These are phyloP conservation scores for Anoplius nigerrimus DNA, from an alignment of 2,888 invertebrate species.

Conservation along the genomic window DNA sequence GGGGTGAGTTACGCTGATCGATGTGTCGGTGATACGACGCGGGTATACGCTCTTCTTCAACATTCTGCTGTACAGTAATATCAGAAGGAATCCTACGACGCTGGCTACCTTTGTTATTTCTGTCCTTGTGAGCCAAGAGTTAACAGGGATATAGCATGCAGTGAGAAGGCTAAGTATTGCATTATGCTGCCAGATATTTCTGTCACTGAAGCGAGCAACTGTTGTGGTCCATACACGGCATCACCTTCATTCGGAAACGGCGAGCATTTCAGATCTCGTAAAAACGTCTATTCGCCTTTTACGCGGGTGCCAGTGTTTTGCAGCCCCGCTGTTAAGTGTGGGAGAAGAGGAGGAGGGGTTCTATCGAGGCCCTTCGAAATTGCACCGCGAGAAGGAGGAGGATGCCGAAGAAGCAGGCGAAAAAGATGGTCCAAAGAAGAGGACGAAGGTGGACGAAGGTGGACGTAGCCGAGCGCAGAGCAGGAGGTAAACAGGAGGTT, in stretches of 20 bases:
- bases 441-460: not conserved
- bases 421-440: conserved; percentile 5
- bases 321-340: conserved; percentile 40
- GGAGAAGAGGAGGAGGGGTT: conserved; percentile 9
- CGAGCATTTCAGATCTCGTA: conserved; percentile 37
- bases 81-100: too few species aligned
- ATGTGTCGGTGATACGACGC: not conserved
- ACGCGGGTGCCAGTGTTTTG: conserved; percentile 55
- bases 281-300: conserved; percentile 47
- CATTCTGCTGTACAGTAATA: too few species aligned
- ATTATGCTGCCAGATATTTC: too few species aligned
- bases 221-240: not conserved
- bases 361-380: conserved; percentile 29
- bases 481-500: conserved; percentile 14
- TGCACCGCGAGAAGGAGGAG: conserved; percentile 32
- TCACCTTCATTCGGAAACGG: conserved; percentile 46
- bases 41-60: not conserved
- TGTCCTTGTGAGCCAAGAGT: too few species aligned
- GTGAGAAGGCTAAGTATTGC: too few species aligned
- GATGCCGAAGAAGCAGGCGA: conserved; percentile 15
- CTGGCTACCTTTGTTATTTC: too few species aligned
- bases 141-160: too few species aligned
- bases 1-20: conserved; percentile 29
- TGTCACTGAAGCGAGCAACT: too few species aligned
- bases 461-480: too few species aligned